Percentiles rank a stretch among this genome's conserved stretches.
Evolutionary conservation across 2,888 invertebrate genomes (phyloP).

Genomic region (Alloplasta piceator): DNA sequence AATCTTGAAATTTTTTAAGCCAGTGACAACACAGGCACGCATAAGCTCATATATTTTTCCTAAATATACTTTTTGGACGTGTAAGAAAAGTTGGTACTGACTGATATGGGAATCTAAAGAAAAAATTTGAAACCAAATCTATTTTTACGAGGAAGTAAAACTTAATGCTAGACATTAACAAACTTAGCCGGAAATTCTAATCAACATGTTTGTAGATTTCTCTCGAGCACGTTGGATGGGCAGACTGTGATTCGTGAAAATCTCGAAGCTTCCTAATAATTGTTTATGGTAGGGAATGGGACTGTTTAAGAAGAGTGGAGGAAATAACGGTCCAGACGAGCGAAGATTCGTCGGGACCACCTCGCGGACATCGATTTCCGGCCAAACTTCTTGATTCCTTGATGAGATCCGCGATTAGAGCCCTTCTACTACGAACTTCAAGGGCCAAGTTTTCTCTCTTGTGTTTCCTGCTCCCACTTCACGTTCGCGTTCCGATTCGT

Average conservation of each 20-base stretch:
- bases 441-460: slow-evolving; percentile 43
- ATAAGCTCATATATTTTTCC: too few species aligned
- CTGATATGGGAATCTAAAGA: too few species aligned
- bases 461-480: slow-evolving; percentile 25
- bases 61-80: too few species aligned
- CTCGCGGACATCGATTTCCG: slow-evolving; percentile 53
- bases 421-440: slow-evolving; percentile 41
- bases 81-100: too few species aligned
- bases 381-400: slow-evolving; percentile 62
- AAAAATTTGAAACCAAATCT: too few species aligned
- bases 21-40: too few species aligned
- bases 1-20: too few species aligned
- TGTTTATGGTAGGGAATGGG: slow-evolving; percentile 31
- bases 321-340: slow-evolving; percentile 30
- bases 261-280: slow-evolving; percentile 56
- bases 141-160: too few species aligned
- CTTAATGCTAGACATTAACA: too few species aligned
- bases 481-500: slow-evolving; percentile 49
- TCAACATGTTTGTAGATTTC: slow-evolving; percentile 25
- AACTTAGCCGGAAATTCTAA: too few species aligned
- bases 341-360: slow-evolving; percentile 35
- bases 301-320: slow-evolving; percentile 44
- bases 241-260: slow-evolving; percentile 30
- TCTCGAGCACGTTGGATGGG: slow-evolving; percentile 11
- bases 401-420: slow-evolving; percentile 67